Evolutionary conservation across 2,888 invertebrate species (phyloP), one percentile per base, ranked within the genome.

Genomic region (Lacanobia wlatinum): DNA sequence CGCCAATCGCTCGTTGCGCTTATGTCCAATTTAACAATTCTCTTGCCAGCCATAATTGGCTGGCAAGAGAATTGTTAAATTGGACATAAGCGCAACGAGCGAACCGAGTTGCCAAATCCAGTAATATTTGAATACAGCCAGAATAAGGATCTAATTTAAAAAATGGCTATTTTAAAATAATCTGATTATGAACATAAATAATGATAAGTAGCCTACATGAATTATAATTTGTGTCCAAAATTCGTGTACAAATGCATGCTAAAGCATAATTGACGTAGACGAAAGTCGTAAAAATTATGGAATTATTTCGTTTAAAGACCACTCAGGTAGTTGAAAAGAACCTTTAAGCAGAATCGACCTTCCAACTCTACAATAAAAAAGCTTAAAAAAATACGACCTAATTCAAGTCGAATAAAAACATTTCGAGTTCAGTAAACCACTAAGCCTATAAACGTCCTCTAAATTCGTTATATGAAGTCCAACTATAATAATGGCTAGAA

Each of bases 401-500:
- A 21, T 78, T 55, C 34, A 60, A 76, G 12, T 38, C 14, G 12
- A 72, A 56, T 52, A 58, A 77, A 76, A 76, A 40, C n/a, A 48
- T 48, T 75, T 62, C 28, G 50, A 46, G 23, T 38, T 56, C 40
- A 65, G 43, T n/a, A 52, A 73, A 50, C 72, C 72, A 2, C 53
- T 60, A 72, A 78, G 46, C 50, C 60, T 43, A 71, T 50, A 60
- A 64, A 59, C 53, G 14, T 64, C 48, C 69, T 18, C 60, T 64
- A 69, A 67, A 80, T 68, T 64, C 43, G 55, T 67, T 67, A 70
- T 70, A 82, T 81, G 50, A 63, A 73, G 53, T 81, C 59, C 12
- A 58, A 67, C 63, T 67, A 52, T 78, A 74, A 68, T 82, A 78
- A 70, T 74, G 74, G 60, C 64, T 46, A 78, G 58, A 82, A 78